These are phyloP conservation scores for Incurvaria masculella DNA, from an alignment of 2,888 invertebrate genomes.

Conservation along the genomic window DNA sequence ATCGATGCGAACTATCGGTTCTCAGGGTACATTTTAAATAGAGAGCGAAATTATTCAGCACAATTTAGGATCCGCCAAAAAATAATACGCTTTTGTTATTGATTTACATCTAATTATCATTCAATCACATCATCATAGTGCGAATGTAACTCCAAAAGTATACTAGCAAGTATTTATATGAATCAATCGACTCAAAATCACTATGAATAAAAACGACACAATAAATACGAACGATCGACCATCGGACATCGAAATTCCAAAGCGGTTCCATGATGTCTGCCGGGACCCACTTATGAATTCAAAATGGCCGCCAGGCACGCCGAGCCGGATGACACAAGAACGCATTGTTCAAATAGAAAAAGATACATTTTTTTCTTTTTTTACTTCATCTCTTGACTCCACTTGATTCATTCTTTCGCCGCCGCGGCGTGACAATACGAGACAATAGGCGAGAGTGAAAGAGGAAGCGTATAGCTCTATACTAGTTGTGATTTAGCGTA, in stretches of 20 bases:
- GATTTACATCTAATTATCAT: too few species aligned
- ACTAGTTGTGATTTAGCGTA: background rate
- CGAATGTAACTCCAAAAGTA: too few species aligned
- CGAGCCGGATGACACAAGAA: conserved; percentile 37
- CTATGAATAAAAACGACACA: background rate
- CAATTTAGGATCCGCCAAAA: too few species aligned
- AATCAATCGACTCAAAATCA: background rate
- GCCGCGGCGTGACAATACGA: conserved; percentile 31
- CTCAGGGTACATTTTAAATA: too few species aligned
- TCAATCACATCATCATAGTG: too few species aligned
- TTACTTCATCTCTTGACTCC: conserved; percentile 37
- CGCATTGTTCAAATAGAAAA: conserved; percentile 52
- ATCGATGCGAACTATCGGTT: too few species aligned
- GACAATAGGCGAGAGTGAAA: background rate
- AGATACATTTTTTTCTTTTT: conserved; percentile 42
- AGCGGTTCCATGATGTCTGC: background rate
- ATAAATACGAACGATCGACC: background rate
- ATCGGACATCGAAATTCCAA: background rate
- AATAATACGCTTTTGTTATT: too few species aligned
- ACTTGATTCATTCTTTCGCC: conserved; percentile 30
- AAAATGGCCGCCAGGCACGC: conserved; percentile 31
- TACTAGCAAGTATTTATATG: too few species aligned
- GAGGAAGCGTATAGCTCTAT: background rate
- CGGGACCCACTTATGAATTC: conserved; percentile 12
- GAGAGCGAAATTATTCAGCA: too few species aligned